phyloP scores from a whole-genome alignment of 2,888 invertebrate genomes.

The Lasioglossum leucozonium region DNA sequence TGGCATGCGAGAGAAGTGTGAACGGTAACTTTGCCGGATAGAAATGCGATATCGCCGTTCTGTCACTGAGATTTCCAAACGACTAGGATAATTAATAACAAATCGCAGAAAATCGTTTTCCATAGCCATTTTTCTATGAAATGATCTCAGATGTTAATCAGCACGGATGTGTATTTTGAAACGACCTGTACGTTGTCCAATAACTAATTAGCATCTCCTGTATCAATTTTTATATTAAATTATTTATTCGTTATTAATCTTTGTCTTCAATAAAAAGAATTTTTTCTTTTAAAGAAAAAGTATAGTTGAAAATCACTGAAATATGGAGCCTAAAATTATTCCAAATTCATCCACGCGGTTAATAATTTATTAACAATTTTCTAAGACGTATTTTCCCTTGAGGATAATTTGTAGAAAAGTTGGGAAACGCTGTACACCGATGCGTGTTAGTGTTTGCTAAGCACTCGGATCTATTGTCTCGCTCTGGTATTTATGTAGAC shows the following conservation, averaged over 20 bases:
- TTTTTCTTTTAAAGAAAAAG: too few relatives aligned
- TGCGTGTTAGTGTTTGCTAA: not conserved
- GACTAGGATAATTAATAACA: not conserved
- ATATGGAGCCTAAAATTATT: too few relatives aligned
- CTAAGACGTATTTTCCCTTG: not conserved
- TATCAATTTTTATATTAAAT: not conserved
- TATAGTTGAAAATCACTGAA: too few relatives aligned
- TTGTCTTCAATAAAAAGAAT: too few relatives aligned
- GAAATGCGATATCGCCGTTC: not conserved
- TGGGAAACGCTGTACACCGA: not conserved
- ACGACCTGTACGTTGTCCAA: not conserved
- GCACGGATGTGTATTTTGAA: not conserved
- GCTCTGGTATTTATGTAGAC: conserved; percentile 3
- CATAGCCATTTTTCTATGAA: not conserved
- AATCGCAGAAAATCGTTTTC: not conserved
- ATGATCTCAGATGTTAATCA: not conserved
- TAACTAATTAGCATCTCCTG: not conserved
- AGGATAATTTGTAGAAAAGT: not conserved
- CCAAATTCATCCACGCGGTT: not conserved
- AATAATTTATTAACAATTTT: not conserved
- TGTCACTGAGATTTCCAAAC: not conserved
- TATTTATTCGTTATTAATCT: not conserved
- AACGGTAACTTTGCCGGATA: not conserved
- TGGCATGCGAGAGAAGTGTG: not conserved
- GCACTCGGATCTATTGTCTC: not conserved